A percentile compares a stretch with the other conserved stretches of the same genome.
phyloP scores from a whole-genome alignment of 2,797 vertebrate species.

The Anguilla marmorata region DNA sequence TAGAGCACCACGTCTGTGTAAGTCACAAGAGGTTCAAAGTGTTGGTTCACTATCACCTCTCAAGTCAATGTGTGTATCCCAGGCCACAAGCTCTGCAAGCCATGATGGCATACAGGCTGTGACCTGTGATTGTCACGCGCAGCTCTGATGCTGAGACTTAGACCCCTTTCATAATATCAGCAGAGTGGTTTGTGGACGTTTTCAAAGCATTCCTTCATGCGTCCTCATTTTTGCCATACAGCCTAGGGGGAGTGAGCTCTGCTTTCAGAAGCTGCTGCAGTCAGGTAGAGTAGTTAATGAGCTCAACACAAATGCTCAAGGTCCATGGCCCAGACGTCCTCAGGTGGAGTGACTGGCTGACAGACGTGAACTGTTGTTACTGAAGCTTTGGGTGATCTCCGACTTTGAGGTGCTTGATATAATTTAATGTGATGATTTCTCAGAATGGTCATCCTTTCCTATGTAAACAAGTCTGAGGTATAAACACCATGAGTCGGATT shows the following conservation, averaged over 20 bases:
- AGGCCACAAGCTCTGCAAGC: background rate
- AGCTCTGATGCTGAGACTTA: background rate
- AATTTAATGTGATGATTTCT: background rate
- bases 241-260: background rate
- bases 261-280: background rate
- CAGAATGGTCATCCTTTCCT: background rate
- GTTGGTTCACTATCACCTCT: background rate
- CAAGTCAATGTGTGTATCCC: background rate
- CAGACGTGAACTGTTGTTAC: background rate
- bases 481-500: background rate
- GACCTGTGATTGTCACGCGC: background rate
- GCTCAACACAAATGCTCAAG: background rate
- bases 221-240: background rate
- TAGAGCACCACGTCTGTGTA: background rate
- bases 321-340: background rate
- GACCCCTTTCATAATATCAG: background rate
- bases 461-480: background rate
- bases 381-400: background rate
- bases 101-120: background rate
- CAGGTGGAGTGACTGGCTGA: background rate
- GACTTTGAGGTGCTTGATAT: background rate
- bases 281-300: background rate
- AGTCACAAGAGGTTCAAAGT: background rate
- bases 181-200: constrained; percentile 3
- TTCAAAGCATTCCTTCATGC: constrained; percentile 17